These are phyloP conservation scores for Xenus cinereus DNA, from an alignment of 2,113 vertebrate genomes.

Conservation along the genomic window DNA sequence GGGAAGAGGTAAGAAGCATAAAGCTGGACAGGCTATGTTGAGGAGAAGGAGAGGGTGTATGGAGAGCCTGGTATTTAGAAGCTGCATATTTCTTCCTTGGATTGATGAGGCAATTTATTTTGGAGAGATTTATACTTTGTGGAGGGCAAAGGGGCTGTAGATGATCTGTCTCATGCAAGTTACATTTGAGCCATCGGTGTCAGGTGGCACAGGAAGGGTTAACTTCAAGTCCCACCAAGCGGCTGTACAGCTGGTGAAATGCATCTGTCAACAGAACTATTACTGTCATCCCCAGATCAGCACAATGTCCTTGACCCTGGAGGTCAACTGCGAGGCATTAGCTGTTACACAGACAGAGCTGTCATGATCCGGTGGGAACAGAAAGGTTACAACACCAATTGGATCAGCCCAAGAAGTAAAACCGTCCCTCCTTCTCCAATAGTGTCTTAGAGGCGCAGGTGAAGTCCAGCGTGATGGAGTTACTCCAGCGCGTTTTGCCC, in stretches of 20 bases:
- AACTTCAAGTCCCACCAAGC: constrained; percentile 59
- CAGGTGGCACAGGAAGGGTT: constrained; percentile 60
- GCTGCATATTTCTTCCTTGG: background rate
- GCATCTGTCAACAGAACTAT: constrained; percentile 94
- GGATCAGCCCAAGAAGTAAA: constrained; percentile 41
- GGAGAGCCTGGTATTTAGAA: background rate
- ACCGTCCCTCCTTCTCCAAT: background rate
- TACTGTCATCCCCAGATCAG: constrained; percentile 87
- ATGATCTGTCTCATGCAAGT: background rate
- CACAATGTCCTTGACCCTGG: constrained; percentile 83
- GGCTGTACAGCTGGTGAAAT: constrained; percentile 87
- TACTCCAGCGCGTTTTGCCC: background rate
- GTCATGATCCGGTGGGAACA: constrained; percentile 2
- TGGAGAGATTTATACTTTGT: background rate
- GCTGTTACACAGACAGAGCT: constrained; percentile 51
- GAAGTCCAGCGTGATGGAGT: background rate
- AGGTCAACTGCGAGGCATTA: constrained; percentile 81
- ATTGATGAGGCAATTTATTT: background rate
- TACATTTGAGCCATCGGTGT: background rate
- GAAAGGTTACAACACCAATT: constrained; percentile 19
- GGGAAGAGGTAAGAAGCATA: background rate
- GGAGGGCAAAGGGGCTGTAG: background rate
- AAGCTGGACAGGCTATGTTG: background rate
- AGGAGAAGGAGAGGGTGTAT: background rate
- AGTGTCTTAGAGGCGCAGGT: background rate